Conservation (phyloP, 1,140 invertebrate genomes). For the Drosophila prosaltans region DNA sequence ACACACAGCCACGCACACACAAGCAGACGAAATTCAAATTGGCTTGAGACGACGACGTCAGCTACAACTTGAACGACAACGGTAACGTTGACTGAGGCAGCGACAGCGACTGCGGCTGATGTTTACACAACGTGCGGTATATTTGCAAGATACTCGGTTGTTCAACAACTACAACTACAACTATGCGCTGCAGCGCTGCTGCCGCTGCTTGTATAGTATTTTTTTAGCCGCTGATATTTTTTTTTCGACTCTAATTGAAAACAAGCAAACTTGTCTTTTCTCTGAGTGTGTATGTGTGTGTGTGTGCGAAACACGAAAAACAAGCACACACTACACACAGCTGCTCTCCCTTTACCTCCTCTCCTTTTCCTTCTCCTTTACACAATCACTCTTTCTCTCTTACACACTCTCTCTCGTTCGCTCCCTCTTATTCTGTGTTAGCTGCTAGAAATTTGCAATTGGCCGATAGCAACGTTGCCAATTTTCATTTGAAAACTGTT, state of each 20-base stretch:
- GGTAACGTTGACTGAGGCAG: conserved; percentile 27
- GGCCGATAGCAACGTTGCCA: conserved; percentile 55
- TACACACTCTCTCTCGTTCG: not conserved
- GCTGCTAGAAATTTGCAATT: conserved; percentile 62
- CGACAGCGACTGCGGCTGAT: conserved; percentile 52
- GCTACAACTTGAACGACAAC: conserved; percentile 1
- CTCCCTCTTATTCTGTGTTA: conserved; percentile 33
- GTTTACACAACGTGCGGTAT: conserved; percentile 75
- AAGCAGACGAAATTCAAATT: conserved; percentile 47
- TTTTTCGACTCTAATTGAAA: conserved; percentile 75
- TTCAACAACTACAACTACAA: conserved; percentile 34
- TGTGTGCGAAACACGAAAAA: conserved; percentile 63
- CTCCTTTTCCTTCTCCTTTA: not conserved
- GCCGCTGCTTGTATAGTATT: conserved; percentile 55
- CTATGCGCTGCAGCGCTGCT: conserved; percentile 30
- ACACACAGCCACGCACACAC: conserved; percentile 18
- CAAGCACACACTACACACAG: conserved; percentile 67
- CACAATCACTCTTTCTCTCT: not conserved
- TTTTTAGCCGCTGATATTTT: conserved; percentile 52
- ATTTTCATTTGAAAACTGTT: conserved; percentile 48
- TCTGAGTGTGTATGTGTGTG: conserved; percentile 41
- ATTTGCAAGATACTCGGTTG: conserved; percentile 59
- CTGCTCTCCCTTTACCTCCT: conserved; percentile 50
- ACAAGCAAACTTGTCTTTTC: conserved; percentile 63
- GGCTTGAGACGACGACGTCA: conserved; percentile 30